phyloP scores from a whole-genome alignment of 2,797 vertebrate genomes.

The Hydrocynus forskahlii region DNA sequence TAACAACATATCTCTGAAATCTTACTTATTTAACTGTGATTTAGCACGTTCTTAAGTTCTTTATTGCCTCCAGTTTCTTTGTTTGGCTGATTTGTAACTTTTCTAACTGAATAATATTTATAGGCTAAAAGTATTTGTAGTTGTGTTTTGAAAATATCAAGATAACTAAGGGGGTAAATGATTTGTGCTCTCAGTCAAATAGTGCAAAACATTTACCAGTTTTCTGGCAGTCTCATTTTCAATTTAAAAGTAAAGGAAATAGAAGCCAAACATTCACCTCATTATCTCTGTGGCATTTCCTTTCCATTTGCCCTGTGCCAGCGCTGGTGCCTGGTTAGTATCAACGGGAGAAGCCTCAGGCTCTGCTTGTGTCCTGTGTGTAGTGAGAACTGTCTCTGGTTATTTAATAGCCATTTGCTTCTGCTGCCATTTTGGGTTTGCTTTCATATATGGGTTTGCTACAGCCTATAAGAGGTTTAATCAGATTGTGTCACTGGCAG shows the following conservation, averaged over 20 bases:
- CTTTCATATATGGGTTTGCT: neutral
- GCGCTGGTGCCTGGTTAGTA: neutral
- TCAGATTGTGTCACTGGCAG: neutral
- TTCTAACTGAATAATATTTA: too few relatives aligned
- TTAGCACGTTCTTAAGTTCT: too few relatives aligned
- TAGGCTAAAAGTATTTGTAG: too few relatives aligned
- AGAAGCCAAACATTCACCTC: neutral
- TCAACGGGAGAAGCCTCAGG: constrained; percentile 17
- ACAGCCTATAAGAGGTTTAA: neutral
- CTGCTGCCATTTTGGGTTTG: neutral
- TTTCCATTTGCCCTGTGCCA: neutral
- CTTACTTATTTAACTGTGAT: too few relatives aligned
- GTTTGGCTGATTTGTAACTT: too few relatives aligned
- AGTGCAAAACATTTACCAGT: neutral
- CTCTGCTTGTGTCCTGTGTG: constrained; percentile 20
- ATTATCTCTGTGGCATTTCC: neutral
- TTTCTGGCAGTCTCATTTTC: constrained; percentile 1
- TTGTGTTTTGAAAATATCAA: neutral
- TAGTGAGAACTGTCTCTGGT: constrained; percentile 13
- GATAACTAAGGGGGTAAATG: neutral
- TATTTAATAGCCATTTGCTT: constrained; percentile 30
- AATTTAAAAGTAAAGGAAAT: neutral
- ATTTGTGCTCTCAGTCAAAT: neutral
- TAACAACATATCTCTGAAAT: too few relatives aligned
- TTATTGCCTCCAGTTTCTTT: too few relatives aligned